phyloP scores from a whole-genome alignment of 2,113 vertebrate species.

The Chauna torquata region DNA sequence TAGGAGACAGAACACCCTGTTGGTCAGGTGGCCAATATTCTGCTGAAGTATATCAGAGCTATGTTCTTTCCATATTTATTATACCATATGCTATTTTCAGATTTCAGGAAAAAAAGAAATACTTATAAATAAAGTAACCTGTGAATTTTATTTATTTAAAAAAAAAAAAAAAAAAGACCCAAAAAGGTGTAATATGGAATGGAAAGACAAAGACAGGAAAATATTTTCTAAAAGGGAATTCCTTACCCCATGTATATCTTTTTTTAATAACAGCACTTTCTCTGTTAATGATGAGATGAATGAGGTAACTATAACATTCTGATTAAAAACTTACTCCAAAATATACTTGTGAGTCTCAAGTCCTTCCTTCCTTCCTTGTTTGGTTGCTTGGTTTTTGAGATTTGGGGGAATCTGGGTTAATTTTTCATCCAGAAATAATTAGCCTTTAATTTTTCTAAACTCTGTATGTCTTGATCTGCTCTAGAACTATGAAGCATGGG shows the following conservation, averaged over 20 bases:
- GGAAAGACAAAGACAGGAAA: not conserved
- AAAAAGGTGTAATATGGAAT: not conserved
- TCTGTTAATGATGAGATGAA: not conserved
- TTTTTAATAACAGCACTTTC: not conserved
- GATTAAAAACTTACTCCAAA: not conserved
- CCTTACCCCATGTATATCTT: not conserved
- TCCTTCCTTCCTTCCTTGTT: not conserved
- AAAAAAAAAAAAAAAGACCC: too few species aligned
- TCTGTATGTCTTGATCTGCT: not conserved
- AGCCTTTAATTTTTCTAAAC: not conserved
- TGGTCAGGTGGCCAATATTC: not conserved
- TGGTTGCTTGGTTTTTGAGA: not conserved
- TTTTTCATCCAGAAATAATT: not conserved
- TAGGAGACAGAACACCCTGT: not conserved
- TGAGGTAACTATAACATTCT: not conserved
- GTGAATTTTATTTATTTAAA: not conserved
- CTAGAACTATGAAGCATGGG: not conserved
- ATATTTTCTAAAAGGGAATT: not conserved
- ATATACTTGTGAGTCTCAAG: not conserved
- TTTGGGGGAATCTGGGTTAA: not conserved
- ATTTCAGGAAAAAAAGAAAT: not conserved
- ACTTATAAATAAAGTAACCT: not conserved
- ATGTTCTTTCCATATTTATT: not conserved
- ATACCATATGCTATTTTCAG: not conserved
- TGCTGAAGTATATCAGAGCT: not conserved